Evolutionary conservation across 1,140 invertebrate species (phyloP), one percentile per base, ranked within the genome.

Genomic region (Trissolcus basalis): DNA sequence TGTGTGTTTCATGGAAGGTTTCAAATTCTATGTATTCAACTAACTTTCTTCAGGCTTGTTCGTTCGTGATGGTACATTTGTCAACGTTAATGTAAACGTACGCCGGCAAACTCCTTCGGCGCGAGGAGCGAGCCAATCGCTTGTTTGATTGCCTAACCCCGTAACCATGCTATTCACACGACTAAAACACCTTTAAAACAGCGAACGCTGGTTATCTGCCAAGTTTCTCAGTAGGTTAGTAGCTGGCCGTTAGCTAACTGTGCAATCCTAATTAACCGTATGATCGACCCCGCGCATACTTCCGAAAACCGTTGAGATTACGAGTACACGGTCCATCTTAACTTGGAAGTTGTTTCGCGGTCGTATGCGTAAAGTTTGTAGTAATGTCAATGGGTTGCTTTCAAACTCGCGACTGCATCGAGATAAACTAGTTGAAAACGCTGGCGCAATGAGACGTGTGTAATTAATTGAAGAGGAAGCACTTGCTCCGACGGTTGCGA

Each of bases 111-210:
- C 70, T 79, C 71, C 78, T 53, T 58, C 43, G 35, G 15, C 53
- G 41, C 75, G 67, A 76, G 68, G 69, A 67, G 47, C 48, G 54
- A 60, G 43, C 71, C 55, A 68, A 51, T 60, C 61, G 80, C 76
- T 82, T 80, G 60, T 79, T 51, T 77, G 54, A 55, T 64, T 78
- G 13, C 59, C 43, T 80, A 76, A 78, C 64, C 79, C 70, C 61
- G 72, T 81, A 81, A 83, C 77, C 43, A 79, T 69, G 75, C 78
- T 78, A 80, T 77, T 82, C 74, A 80, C 77, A 82, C 73, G 77
- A 80, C 75, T 82, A 73, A 79, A 80, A 75, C 75, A 77, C 47
- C 1, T n/a, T 39, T 63, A 75, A 78, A 82, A 79, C 69, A 75
- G 49, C 79, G 72, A 80, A 81, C 77, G 78, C 73, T 83, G 75